Percentiles rank a stretch among this genome's conserved stretches.
phyloP scores from a whole-genome alignment of 2,888 invertebrate species.

The Limnephilus lunatus region DNA sequence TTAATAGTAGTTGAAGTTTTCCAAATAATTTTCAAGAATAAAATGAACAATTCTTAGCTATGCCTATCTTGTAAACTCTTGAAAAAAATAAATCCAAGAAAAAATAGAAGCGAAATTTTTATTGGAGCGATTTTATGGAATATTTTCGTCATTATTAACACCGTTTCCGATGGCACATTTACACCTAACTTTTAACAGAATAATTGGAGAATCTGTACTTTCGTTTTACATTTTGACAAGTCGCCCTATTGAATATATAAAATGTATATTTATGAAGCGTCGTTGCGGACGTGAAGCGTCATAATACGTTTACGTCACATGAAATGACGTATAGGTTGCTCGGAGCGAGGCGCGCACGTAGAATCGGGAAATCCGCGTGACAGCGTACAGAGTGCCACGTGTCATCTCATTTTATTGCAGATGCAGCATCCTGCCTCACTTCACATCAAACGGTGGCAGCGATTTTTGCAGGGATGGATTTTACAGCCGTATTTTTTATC shows the following conservation, averaged over 20 bases:
- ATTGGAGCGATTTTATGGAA: too few species aligned
- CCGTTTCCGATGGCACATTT: background rate
- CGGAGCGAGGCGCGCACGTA: slow-evolving; percentile 9
- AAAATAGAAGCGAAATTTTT: too few species aligned
- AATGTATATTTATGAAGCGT: slow-evolving; percentile 21
- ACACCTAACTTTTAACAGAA: background rate
- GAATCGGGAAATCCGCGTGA: slow-evolving; percentile 31
- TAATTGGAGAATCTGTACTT: background rate
- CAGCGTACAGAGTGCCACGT: slow-evolving; percentile 39
- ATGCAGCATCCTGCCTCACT: slow-evolving; percentile 22
- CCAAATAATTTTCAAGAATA: too few species aligned
- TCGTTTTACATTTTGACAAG: background rate
- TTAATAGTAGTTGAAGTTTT: too few species aligned
- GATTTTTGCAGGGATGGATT: background rate
- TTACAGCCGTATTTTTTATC: background rate
- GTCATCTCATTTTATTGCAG: slow-evolving; percentile 34
- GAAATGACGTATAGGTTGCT: slow-evolving; percentile 39
- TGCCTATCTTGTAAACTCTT: too few species aligned
- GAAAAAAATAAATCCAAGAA: too few species aligned
- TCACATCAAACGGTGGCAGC: slow-evolving; percentile 13
- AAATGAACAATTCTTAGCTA: too few species aligned
- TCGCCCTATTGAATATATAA: background rate
- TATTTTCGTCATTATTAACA: background rate
- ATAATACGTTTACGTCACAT: slow-evolving; percentile 33
- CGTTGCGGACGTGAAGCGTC: slow-evolving; percentile 5